These are phyloP conservation scores for Mactromeris polynyma DNA, from an alignment of 2,888 invertebrate species.

Conservation along the genomic window DNA sequence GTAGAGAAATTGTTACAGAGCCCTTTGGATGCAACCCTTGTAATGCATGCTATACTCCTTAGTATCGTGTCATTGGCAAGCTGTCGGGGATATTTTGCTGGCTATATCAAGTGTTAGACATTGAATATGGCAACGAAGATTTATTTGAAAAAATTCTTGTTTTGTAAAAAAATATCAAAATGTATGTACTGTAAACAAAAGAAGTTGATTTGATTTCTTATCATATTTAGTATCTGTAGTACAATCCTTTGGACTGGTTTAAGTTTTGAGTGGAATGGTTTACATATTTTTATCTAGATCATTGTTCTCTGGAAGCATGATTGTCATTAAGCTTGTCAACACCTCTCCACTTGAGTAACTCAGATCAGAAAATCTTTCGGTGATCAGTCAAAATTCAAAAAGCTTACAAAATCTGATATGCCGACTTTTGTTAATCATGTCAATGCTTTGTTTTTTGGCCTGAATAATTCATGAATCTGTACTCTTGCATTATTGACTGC, in stretches of 20 bases:
- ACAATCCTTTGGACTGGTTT: slow-evolving; percentile 5
- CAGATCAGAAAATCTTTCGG: slow-evolving; percentile 26
- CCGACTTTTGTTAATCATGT: background rate
- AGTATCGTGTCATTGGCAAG: too few species aligned
- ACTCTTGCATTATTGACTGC: background rate
- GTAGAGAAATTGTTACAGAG: too few species aligned
- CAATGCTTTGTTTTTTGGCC: slow-evolving; percentile 12
- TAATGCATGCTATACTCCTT: too few species aligned
- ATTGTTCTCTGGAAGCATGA: slow-evolving; percentile 48
- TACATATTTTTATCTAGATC: slow-evolving; percentile 30
- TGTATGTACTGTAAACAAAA: background rate
- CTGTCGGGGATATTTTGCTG: background rate
- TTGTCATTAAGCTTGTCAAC: slow-evolving; percentile 40
- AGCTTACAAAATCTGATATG: background rate
- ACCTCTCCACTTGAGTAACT: slow-evolving; percentile 41
- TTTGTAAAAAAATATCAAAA: background rate
- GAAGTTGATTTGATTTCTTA: background rate
- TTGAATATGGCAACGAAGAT: background rate
- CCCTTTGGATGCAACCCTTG: too few species aligned
- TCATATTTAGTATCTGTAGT: slow-evolving; percentile 6
- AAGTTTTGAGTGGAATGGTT: slow-evolving; percentile 9
- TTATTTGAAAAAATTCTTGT: background rate
- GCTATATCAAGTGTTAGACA: background rate
- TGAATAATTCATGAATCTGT: slow-evolving; percentile 28
- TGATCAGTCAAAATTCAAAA: background rate